phyloP scores from a whole-genome alignment of 1,140 invertebrate genomes.

The Drosophila pseudoananassae region DNA sequence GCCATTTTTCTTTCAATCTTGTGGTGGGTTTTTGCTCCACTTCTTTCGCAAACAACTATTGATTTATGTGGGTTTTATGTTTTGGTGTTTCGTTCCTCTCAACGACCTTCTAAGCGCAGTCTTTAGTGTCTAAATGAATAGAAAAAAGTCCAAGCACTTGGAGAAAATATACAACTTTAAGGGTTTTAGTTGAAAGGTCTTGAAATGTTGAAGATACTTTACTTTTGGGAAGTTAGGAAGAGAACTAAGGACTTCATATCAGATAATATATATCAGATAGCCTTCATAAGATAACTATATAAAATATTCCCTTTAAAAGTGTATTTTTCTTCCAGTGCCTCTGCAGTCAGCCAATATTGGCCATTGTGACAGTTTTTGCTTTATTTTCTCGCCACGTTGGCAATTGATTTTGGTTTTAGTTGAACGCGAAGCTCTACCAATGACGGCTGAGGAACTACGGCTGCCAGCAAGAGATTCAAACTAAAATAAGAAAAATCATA shows the following conservation, averaged over 20 bases:
- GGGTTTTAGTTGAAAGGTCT: no score
- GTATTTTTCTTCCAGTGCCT: constrained; percentile 2
- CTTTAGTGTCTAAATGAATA: constrained; percentile 5
- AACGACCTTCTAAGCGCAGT: constrained; percentile 19
- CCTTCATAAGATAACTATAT: no score
- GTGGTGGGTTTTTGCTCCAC: background rate
- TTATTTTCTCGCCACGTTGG: constrained; percentile 10
- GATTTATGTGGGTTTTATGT: constrained; percentile 49
- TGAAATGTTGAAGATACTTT: no score
- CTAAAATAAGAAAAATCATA: constrained; percentile 4
- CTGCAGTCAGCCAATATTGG: constrained; percentile 1
- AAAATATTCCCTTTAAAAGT: background rate
- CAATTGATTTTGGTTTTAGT: constrained; percentile 77
- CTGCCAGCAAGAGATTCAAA: constrained; percentile 4
- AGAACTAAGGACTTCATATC: no score
- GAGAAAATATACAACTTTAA: constrained; percentile 4
- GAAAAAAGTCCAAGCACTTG: background rate
- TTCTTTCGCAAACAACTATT: constrained; percentile 23
- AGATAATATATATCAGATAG: no score
- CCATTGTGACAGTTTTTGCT: constrained; percentile 49
- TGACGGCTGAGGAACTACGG: constrained; percentile 36
- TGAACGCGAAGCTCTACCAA: constrained; percentile 38
- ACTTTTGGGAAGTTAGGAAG: no score
- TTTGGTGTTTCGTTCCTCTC: constrained; percentile 24
- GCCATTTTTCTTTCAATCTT: background rate